phyloP scores from a whole-genome alignment of 1,140 invertebrate genomes.

The Lepidurus apus region DNA sequence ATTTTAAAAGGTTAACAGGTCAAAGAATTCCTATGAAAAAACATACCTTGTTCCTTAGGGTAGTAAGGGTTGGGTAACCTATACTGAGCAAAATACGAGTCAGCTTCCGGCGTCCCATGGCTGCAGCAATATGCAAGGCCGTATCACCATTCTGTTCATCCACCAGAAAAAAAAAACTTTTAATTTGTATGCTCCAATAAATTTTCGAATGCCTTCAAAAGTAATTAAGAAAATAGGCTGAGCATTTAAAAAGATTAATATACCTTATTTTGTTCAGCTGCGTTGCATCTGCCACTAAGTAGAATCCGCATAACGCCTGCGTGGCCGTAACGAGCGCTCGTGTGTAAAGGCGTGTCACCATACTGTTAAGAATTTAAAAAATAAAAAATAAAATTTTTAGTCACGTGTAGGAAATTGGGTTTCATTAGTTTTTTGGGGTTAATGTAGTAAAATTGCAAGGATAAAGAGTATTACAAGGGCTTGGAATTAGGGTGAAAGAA shows the following conservation, averaged over 20 bases:
- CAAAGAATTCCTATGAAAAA: background rate
- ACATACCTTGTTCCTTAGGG: constrained; percentile 69
- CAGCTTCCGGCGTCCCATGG: constrained; percentile 86
- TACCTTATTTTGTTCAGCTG: constrained; percentile 87
- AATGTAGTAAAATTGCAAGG: background rate
- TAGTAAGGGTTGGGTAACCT: constrained; percentile 62
- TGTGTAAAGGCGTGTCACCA: constrained; percentile 92
- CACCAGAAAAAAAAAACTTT: constrained; percentile 35
- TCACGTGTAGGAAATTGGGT: background rate
- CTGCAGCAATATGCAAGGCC: constrained; percentile 84
- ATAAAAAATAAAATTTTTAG: constrained; percentile 10
- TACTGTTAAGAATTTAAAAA: constrained; percentile 62
- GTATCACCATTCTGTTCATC: constrained; percentile 80
- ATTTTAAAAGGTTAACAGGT: background rate
- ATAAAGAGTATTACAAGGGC: background rate
- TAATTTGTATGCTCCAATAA: background rate
- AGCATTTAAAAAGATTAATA: constrained; percentile 28
- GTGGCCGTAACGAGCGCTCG: constrained; percentile 89
- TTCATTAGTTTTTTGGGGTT: background rate
- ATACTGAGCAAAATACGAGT: constrained; percentile 85
- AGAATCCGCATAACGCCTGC: constrained; percentile 91
- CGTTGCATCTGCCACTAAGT: constrained; percentile 77
- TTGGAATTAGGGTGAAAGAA: background rate
- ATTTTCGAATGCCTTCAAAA: background rate
- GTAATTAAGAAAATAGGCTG: background rate